These are phyloP conservation scores for Acanthopagrus latus DNA, from an alignment of 2,797 vertebrate species.

Conservation along the genomic window DNA sequence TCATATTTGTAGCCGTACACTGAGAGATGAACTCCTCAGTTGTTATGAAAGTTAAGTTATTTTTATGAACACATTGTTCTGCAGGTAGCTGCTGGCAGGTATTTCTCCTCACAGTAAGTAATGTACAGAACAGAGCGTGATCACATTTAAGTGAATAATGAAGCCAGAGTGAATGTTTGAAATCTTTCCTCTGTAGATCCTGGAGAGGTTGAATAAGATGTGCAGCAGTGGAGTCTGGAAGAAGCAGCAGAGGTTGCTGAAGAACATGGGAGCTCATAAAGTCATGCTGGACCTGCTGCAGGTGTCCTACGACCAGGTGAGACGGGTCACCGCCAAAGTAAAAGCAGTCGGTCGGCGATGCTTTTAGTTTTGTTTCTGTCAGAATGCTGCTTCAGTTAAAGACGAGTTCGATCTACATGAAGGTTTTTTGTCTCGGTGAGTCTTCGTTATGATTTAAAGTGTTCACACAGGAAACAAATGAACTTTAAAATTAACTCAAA, in stretches of 20 bases:
- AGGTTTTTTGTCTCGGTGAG: too few species aligned
- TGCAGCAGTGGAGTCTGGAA: conserved; percentile 94
- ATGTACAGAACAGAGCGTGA: not conserved
- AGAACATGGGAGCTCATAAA: conserved; percentile 99
- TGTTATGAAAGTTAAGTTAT: not conserved
- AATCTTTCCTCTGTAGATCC: conserved; percentile 83
- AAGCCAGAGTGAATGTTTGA: not conserved
- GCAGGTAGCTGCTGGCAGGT: too few species aligned
- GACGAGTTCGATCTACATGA: not conserved
- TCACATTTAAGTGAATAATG: not conserved
- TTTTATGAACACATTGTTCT: not conserved
- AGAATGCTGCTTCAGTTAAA: not conserved
- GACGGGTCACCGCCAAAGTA: not conserved
- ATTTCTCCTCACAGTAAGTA: not conserved
- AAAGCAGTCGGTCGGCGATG: not conserved
- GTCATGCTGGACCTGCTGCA: conserved; percentile 99
- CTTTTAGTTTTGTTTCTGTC: not conserved
- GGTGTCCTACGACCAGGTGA: conserved; percentile 87
- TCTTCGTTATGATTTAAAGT: not conserved
- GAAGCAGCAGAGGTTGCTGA: conserved; percentile 96
- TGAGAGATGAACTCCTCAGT: not conserved
- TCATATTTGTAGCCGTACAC: not conserved
- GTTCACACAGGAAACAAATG: not conserved
- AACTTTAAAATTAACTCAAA: not conserved
- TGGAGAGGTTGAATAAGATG: conserved; percentile 96